A percentile compares a stretch with the other conserved stretches of the same genome.
Evolutionary conservation across 1,140 invertebrate species (phyloP).

Genomic region (Campodea augens): DNA sequence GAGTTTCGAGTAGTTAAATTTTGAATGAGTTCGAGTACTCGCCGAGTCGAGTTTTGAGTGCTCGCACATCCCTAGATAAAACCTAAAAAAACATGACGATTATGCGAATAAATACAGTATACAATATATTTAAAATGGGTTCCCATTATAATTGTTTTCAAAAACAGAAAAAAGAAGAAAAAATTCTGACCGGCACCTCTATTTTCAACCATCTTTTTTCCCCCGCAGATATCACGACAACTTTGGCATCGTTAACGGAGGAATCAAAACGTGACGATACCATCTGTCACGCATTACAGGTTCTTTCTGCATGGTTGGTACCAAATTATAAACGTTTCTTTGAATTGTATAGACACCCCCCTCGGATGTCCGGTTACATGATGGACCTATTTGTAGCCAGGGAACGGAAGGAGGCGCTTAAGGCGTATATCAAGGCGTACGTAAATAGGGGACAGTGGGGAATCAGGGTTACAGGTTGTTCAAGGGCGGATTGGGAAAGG

Average conservation of each 20-base stretch:
- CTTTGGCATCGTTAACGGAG: conserved; percentile 53
- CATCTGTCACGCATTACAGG: conserved; percentile 65
- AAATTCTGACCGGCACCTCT: too few relatives aligned
- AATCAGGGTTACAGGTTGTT: too few relatives aligned
- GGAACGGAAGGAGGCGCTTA: conserved; percentile 75
- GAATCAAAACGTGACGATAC: conserved; percentile 65
- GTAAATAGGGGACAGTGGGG: too few relatives aligned
- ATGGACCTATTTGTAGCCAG: conserved; percentile 93
- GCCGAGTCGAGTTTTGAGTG: too few relatives aligned
- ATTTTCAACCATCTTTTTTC: conserved; percentile 15
- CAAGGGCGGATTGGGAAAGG: not conserved
- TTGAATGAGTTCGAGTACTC: too few relatives aligned
- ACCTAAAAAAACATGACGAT: too few relatives aligned
- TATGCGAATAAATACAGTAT: too few relatives aligned
- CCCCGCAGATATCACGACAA: conserved; percentile 74
- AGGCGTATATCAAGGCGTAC: conserved; percentile 89
- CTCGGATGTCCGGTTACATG: conserved; percentile 87
- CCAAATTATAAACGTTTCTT: conserved; percentile 85
- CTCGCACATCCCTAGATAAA: too few relatives aligned
- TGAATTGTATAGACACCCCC: conserved; percentile 63
- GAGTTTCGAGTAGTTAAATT: too few relatives aligned
- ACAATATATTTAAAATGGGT: not conserved
- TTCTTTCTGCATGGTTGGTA: conserved; percentile 75
- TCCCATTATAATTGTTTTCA: conserved; percentile 5
- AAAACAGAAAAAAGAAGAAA: too few relatives aligned